Conservation (phyloP, 2,113 vertebrate species). For the Menura novaehollandiae region DNA sequence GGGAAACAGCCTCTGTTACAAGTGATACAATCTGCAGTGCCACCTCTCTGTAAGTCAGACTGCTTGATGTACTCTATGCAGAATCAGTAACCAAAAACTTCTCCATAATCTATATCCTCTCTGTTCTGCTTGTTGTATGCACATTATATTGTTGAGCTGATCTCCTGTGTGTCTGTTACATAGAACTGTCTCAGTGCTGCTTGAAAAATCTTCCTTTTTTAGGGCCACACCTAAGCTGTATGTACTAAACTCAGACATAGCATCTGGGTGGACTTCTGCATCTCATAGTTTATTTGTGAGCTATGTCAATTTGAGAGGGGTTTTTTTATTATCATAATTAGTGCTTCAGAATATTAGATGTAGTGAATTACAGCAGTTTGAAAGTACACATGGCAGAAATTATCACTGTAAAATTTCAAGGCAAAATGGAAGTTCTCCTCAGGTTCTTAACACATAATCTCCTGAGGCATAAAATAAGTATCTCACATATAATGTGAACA, state of each 20-base stretch:
- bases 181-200: background rate
- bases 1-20: background rate
- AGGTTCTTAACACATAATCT: background rate
- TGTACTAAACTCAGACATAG: background rate
- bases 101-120: background rate
- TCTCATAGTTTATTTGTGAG: background rate
- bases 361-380: background rate
- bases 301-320: background rate
- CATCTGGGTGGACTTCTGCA: background rate
- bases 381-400: background rate
- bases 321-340: background rate
- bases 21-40: background rate
- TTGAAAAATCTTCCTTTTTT: background rate
- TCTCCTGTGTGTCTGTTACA: background rate
- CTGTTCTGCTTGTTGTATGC: background rate
- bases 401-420: background rate
- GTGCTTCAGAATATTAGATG: background rate
- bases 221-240: background rate
- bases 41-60: background rate
- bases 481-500: background rate
- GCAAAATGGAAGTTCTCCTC: background rate
- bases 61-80: background rate
- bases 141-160: fast-evolving
- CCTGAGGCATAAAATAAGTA: background rate
- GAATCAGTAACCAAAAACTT: background rate